Conservation (phyloP, 2,113 vertebrate genomes). For the Petrocephalus microphthalmus region DNA sequence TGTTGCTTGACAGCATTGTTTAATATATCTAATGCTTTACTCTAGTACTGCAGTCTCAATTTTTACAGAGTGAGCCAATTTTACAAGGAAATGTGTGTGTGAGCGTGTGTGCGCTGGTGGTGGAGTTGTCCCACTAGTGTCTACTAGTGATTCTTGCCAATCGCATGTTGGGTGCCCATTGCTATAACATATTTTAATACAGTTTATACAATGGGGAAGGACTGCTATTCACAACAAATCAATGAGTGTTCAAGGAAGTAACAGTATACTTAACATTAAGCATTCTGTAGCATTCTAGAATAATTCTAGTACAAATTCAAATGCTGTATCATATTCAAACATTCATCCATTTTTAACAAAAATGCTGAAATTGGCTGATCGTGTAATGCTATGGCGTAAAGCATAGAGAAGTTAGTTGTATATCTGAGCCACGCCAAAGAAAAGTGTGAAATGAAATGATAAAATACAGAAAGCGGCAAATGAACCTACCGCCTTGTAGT, state of each 20-base stretch:
- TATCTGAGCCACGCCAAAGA: neutral
- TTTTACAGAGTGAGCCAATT: neutral
- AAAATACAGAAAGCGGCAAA: neutral
- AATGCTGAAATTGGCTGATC: neutral
- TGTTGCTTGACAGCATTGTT: neutral
- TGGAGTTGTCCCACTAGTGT: neutral
- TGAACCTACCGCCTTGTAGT: conserved; percentile 17
- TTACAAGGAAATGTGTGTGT: neutral
- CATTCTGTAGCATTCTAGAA: neutral
- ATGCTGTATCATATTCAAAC: neutral
- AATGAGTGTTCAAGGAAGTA: neutral
- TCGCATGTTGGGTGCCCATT: neutral
- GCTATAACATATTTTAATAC: neutral
- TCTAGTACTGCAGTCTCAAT: neutral
- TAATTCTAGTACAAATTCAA: neutral
- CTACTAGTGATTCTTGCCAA: neutral
- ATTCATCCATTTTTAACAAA: neutral
- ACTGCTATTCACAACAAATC: neutral
- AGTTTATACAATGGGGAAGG: neutral
- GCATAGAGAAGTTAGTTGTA: no score
- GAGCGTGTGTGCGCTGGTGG: neutral
- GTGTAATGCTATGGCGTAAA: neutral
- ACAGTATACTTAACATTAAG: neutral
- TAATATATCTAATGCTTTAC: neutral
- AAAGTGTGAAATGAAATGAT: neutral